These are phyloP conservation scores for Mormyrus hasselquistii DNA, from an alignment of 2,797 vertebrate species.

Conservation along the genomic window DNA sequence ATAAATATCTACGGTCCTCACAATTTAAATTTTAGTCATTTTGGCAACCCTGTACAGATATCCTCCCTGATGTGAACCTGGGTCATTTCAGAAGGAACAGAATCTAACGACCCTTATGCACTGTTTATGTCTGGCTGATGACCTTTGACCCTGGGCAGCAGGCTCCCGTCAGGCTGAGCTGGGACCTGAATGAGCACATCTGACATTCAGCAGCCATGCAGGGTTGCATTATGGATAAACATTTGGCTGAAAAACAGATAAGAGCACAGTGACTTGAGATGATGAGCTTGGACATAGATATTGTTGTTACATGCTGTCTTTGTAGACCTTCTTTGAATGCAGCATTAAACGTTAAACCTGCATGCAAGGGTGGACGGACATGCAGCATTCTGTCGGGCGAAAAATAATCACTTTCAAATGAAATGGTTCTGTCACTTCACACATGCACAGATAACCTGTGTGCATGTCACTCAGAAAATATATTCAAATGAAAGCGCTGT, in stretches of 20 bases:
- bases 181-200: neutral
- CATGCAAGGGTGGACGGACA: neutral
- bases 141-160: neutral
- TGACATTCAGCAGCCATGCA: neutral
- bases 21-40: neutral
- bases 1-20: neutral
- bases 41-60: neutral
- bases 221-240: neutral
- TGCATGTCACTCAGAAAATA: neutral
- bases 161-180: neutral
- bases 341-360: neutral
- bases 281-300: neutral
- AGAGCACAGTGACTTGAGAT: neutral
- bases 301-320: neutral
- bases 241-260: neutral
- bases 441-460: neutral
- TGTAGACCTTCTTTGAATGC: neutral
- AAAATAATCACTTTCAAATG: neutral
- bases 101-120: neutral
- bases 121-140: neutral
- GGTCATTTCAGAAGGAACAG: neutral
- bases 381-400: neutral
- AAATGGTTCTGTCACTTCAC: neutral
- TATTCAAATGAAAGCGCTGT: neutral
- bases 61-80: neutral